Base-by-base conservation (phyloP, 2,888 invertebrate genomes). In the Eupithecia inturbata region DNA sequence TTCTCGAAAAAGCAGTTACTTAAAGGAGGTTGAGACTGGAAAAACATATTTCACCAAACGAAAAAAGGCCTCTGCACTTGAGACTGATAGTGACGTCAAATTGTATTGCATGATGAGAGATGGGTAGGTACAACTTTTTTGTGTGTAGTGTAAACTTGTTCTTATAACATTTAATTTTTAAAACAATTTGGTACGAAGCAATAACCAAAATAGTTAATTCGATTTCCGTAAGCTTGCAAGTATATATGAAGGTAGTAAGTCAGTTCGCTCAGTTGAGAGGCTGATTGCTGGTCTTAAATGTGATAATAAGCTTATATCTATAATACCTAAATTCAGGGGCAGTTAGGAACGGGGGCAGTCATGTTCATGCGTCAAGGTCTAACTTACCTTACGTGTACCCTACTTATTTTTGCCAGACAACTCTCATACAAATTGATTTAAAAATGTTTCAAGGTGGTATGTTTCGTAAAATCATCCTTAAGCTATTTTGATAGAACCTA, bases 381-480 rank as follows among this genome's bases (percentile, higher is more conserved):
- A 53, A 53, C 53, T 22, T 9, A 53, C 12, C 22, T 1, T 22
- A 22, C 53, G 10, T 12, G 22, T 26, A 26, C 53, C 49, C 5
- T 39, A 57, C 53, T 57, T 26, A 26, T n/a, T 57, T 1, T 26
- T 26, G 57, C 26, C 57, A 12, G 26, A 57, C 57, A 57, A 57
- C 22, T 57, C 57, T 26, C 12, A 14, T 26, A 57, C 57, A 57
- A 57, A 57, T 57, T 57, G 57, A 31, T 62, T 64, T n/a, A 63
- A 63, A 63, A 64, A 26, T 26, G 26, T 57, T 57, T 26, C 57
- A 57, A 26, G 0, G 5, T 57, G 26, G 57, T 57, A 26, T 33
- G n/a, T 64, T n/a, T 33, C 22, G 22, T 10, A 64, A 64, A 64
- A 64, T 33, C n/a, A 64, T 22, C 36, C 12, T 33, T n/a, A 64